Percentiles rank a stretch among this genome's conserved stretches.
phyloP scores from a whole-genome alignment of 23 tunicate genomes.

The Halocynthia roretzi region DNA sequence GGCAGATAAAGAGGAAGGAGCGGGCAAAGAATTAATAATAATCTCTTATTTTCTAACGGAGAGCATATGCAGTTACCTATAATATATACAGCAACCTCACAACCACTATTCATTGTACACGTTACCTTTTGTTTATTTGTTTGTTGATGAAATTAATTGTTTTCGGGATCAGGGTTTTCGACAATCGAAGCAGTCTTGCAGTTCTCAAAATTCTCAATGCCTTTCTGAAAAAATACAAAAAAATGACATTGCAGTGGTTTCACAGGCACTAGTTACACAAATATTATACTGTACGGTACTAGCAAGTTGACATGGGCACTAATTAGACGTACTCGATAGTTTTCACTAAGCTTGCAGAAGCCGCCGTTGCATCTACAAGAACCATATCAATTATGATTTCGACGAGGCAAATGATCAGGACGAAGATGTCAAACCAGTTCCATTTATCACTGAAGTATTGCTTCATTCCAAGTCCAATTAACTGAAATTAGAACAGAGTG shows the following conservation, averaged over 20 bases:
- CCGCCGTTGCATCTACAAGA: conserved; percentile 8
- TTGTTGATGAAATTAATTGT: conserved; percentile 41
- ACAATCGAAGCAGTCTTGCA: conserved; percentile 49
- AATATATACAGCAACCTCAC: too few relatives aligned
- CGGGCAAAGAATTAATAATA: too few relatives aligned
- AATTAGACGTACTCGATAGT: conserved; percentile 43
- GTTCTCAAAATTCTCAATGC: conserved; percentile 53
- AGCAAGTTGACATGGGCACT: too few relatives aligned
- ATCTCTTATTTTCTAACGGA: too few relatives aligned
- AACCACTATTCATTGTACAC: too few relatives aligned
- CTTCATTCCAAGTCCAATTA: conserved; percentile 52
- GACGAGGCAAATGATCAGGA: conserved; percentile 40
- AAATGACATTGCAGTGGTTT: too few relatives aligned
- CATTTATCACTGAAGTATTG: conserved; percentile 48
- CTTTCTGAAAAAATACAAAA: not conserved
- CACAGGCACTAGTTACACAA: too few relatives aligned
- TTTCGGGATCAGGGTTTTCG: conserved; percentile 62
- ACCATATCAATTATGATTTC: conserved; percentile 65
- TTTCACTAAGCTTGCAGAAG: conserved; percentile 37
- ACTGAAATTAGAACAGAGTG: not conserved
- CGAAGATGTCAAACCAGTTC: conserved; percentile 77
- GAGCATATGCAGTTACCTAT: too few relatives aligned
- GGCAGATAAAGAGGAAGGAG: too few relatives aligned
- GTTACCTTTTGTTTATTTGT: conserved; percentile 62
- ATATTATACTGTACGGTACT: too few relatives aligned